Conservation (phyloP, 2,888 invertebrate genomes). For the Cheilosia soror region DNA sequence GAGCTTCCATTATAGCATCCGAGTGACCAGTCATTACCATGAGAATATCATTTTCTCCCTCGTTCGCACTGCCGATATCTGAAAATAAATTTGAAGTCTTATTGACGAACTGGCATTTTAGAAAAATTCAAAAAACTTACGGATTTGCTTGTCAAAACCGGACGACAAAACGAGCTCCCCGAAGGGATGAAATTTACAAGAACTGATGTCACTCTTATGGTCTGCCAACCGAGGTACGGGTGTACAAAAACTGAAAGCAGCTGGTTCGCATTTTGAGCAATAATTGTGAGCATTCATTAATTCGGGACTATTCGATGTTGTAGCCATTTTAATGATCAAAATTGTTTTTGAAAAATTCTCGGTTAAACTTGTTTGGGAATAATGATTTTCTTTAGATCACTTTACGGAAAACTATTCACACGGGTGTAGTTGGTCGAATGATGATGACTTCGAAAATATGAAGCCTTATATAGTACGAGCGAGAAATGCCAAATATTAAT, state of each 20-base stretch:
- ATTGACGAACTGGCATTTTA: background rate
- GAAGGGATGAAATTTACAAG: conserved; percentile 96
- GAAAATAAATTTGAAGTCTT: conserved; percentile 77
- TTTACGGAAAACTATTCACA: too few species aligned
- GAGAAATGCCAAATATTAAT: too few species aligned
- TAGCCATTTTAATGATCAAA: too few species aligned
- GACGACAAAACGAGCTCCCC: conserved; percentile 96
- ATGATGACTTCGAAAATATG: too few species aligned
- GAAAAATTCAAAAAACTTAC: conserved; percentile 85
- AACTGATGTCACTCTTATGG: conserved; percentile 97
- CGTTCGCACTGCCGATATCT: conserved; percentile 96
- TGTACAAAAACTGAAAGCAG: conserved; percentile 90
- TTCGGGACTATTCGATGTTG: too few species aligned
- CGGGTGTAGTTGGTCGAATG: too few species aligned
- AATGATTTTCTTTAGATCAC: too few species aligned
- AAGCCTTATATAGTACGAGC: too few species aligned
- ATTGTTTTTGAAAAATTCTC: too few species aligned
- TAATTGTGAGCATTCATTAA: too few species aligned
- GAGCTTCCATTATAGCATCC: conserved; percentile 96
- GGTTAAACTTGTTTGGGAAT: too few species aligned
- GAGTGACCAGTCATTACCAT: conserved; percentile 96
- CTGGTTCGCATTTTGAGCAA: background rate
- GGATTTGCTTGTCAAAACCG: conserved; percentile 97
- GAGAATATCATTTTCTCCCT: conserved; percentile 98
- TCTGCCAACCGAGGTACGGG: conserved; percentile 98